phyloP scores from a whole-genome alignment of 1,140 invertebrate species.

The Ostrea denselamellosa region DNA sequence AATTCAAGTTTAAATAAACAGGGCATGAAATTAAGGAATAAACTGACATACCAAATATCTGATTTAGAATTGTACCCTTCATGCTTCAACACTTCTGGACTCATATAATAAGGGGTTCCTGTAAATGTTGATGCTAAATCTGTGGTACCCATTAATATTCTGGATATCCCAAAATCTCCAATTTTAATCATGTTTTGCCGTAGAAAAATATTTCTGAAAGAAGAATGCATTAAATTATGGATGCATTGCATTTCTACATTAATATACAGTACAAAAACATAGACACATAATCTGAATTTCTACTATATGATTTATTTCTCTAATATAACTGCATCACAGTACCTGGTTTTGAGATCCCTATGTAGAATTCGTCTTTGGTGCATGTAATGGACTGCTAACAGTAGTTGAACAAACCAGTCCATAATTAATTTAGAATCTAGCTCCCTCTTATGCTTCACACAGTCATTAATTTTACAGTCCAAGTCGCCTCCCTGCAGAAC shows the following conservation, averaged over 20 bases:
- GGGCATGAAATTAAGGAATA: background rate
- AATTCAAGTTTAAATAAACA: too few species aligned
- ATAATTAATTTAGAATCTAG: constrained; percentile 75
- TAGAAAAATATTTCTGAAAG: constrained; percentile 78
- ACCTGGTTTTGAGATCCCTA: constrained; percentile 79
- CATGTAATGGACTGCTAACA: constrained; percentile 78
- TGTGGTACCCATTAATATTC: constrained; percentile 76
- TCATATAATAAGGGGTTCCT: constrained; percentile 79
- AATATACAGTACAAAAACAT: too few species aligned
- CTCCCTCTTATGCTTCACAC: constrained; percentile 68
- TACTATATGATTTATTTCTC: too few species aligned
- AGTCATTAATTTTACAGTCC: constrained; percentile 73
- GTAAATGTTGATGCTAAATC: constrained; percentile 78
- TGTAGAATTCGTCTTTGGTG: constrained; percentile 78
- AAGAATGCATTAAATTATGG: background rate
- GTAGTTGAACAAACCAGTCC: constrained; percentile 78
- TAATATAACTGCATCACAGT: background rate
- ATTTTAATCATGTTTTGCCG: constrained; percentile 77
- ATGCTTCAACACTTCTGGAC: constrained; percentile 79
- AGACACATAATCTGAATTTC: too few species aligned
- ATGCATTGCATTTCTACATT: too few species aligned
- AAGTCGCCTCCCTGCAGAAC: constrained; percentile 77
- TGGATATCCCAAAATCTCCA: constrained; percentile 79
- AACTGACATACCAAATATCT: constrained; percentile 74
- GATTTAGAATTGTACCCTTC: constrained; percentile 79